Conservation (phyloP, 1,140 invertebrate species). For the Drosophila kepulauana region DNA sequence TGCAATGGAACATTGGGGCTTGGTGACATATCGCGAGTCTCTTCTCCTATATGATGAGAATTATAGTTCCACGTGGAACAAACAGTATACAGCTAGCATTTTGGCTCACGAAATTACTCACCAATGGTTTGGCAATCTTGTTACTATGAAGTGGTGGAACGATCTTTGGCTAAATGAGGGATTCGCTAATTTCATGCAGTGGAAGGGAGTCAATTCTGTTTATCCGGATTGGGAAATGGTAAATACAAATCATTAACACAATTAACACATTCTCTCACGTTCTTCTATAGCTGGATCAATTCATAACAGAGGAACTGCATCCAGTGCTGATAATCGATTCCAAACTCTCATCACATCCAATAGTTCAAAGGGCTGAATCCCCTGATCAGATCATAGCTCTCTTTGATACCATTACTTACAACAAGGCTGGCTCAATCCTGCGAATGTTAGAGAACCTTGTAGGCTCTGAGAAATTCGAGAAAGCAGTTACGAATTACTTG, state of each 20-base stretch:
- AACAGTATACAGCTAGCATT: slow-evolving; percentile 91
- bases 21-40: slow-evolving; percentile 94
- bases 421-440: slow-evolving; percentile 96
- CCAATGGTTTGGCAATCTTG: slow-evolving; percentile 96
- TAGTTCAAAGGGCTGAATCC: slow-evolving; percentile 92
- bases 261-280: not conserved
- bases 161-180: slow-evolving; percentile 97
- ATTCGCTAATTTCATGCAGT: slow-evolving; percentile 95
- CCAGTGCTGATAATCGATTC: slow-evolving; percentile 91
- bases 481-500: slow-evolving; percentile 91
- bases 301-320: slow-evolving; percentile 90
- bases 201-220: slow-evolving; percentile 90
- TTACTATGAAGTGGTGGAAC: slow-evolving; percentile 97
- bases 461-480: slow-evolving; percentile 90
- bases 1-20: slow-evolving; percentile 98
- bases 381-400: slow-evolving; percentile 96
- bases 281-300: slow-evolving; percentile 88
- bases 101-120: slow-evolving; percentile 97
- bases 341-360: slow-evolving; percentile 94
- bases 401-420: slow-evolving; percentile 96
- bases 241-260: slow-evolving; percentile 42
- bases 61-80: slow-evolving; percentile 90
- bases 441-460: slow-evolving; percentile 96
- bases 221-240: slow-evolving; percentile 94
- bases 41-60: slow-evolving; percentile 90